Conservation (phyloP, 2,113 vertebrate genomes). For the Protomyctophum bolini region DNA sequence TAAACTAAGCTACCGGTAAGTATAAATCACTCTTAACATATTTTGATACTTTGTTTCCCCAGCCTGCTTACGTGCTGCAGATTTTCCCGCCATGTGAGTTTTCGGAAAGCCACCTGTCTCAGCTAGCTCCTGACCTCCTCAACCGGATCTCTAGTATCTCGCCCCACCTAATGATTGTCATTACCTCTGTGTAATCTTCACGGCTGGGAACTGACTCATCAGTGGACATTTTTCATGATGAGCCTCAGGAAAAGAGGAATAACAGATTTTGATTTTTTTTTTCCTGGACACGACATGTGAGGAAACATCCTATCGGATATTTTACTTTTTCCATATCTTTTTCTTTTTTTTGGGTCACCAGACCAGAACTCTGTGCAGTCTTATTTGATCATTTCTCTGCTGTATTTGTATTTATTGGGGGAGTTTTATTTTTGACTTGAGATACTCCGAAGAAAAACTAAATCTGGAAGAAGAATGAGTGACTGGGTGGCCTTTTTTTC, state of each 20-base stretch:
- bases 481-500: slow-evolving; percentile 65
- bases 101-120: slow-evolving; percentile 95
- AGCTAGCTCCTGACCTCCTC: slow-evolving; percentile 94
- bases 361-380: slow-evolving; percentile 70
- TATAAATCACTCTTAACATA: not conserved
- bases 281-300: slow-evolving; percentile 54
- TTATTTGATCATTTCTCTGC: slow-evolving; percentile 80
- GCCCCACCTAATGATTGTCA: slow-evolving; percentile 99
- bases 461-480: slow-evolving; percentile 56
- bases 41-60: not conserved
- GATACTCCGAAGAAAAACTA: slow-evolving; percentile 56
- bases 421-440: slow-evolving; percentile 69
- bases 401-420: slow-evolving; percentile 82
- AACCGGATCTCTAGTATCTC: slow-evolving; percentile 98
- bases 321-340: slow-evolving; percentile 43
- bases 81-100: slow-evolving; percentile 99
- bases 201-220: slow-evolving; percentile 29
- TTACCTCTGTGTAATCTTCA: slow-evolving; percentile 90
- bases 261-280: slow-evolving; percentile 20
- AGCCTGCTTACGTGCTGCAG: slow-evolving; percentile 98
- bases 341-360: slow-evolving; percentile 44
- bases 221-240: slow-evolving; percentile 42
- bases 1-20: not conserved
- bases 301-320: slow-evolving; percentile 46
- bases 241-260: slow-evolving; percentile 73